Evolutionary conservation across 2,113 vertebrate genomes (phyloP), one percentile per base, ranked within the genome.

Genomic region (Callorhinus ursinus): DNA sequence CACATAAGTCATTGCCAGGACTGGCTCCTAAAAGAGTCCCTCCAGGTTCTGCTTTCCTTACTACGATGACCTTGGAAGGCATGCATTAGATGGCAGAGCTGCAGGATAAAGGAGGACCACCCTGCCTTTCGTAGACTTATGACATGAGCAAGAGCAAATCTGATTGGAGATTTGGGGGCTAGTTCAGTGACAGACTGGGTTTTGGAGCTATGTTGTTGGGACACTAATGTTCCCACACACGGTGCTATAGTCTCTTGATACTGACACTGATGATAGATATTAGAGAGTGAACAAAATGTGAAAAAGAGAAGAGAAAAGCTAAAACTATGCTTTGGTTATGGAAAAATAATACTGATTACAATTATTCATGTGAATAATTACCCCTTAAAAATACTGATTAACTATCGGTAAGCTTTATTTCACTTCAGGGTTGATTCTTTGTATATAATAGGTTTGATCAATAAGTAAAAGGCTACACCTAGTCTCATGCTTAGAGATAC

Each of bases 311-410:
- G 39, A 83, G 15, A 84, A 91, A 93, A 93, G 10, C 26, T 69
- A 87, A 90, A 96, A 57, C 36, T 90, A 16, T 88, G 57, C 42
- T 74, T 82, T 88, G 42, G 18, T 84, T 85, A 84, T 90, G 79
- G 80, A 95, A 87, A 96, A 91, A 42, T 57, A 95, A 93, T 74
- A 74, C 19, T 36, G n/a, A 86, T 95, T 86, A 53, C 14, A 86
- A 86, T 81, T 80, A 57, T 86, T 96, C 26, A 53, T 82, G 46
- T 57, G 24, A 89, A 90, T 49, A 93, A 86, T 65, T 65, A 80
- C 36, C 33, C 59, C 14, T 88, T 53, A 36, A 28, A 95, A 92
- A 67, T 36, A 91, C 74, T 53, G 63, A 93, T 69, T 65, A 94
- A 61, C 22, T 80, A 76, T 14, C 65, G 51, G 24, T 67, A 65